phyloP scores from a whole-genome alignment of 1,140 invertebrate species.

The Papilio machaon region DNA sequence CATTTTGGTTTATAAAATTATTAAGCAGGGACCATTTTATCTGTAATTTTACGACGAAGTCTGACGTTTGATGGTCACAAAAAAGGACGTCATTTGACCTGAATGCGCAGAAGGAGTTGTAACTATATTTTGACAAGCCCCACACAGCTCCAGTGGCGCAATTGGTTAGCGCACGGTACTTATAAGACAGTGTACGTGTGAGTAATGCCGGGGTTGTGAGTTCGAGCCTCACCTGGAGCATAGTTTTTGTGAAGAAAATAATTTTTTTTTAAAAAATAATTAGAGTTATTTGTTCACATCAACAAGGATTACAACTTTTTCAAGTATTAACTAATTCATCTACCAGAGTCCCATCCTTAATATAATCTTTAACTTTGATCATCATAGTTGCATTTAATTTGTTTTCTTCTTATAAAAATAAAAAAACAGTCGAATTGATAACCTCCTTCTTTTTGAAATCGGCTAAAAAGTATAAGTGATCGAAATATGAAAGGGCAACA shows the following conservation, averaged over 20 bases:
- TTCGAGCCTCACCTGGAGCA: constrained; percentile 98
- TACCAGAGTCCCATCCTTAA: too few species aligned
- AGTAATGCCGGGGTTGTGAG: constrained; percentile 98
- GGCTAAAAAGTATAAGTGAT: too few species aligned
- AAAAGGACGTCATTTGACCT: constrained; percentile 63
- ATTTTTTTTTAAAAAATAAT: constrained; percentile 24
- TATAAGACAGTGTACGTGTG: constrained; percentile 95
- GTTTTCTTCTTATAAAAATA: not conserved
- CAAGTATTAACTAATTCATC: too few species aligned
- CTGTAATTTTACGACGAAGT: constrained; percentile 40
- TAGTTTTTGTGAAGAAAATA: constrained; percentile 53
- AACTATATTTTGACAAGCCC: constrained; percentile 48
- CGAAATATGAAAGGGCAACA: not conserved
- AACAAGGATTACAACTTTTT: too few species aligned
- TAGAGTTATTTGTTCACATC: not conserved
- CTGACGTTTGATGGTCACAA: constrained; percentile 53
- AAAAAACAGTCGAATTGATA: too few species aligned
- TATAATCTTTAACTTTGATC: too few species aligned
- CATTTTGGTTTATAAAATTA: constrained; percentile 21
- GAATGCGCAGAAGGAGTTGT: constrained; percentile 40
- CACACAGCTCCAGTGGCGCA: constrained; percentile 94
- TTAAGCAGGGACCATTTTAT: not conserved
- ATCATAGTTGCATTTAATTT: too few species aligned
- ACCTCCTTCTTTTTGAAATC: too few species aligned
- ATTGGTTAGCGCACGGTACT: constrained; percentile 99